Conservation (phyloP, 2,113 vertebrate species). For the Eidolon helvum region DNA sequence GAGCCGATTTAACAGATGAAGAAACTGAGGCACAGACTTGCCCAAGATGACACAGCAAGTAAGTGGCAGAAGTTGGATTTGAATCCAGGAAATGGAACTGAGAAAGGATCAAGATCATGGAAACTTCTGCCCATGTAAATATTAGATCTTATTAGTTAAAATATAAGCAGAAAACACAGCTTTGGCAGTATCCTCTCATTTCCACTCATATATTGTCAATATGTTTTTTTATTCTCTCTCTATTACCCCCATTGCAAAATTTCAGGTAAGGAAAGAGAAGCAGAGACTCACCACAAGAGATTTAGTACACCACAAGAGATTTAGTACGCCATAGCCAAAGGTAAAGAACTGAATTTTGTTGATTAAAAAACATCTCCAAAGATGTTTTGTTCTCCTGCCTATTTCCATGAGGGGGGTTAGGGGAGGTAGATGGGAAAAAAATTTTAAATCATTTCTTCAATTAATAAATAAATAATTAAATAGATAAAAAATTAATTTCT, state of each 20-base stretch:
- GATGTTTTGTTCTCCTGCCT: background rate
- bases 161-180: background rate
- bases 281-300: too few species aligned
- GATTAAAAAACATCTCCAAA: background rate
- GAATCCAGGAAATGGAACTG: background rate
- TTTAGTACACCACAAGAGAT: background rate
- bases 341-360: conserved; percentile 3
- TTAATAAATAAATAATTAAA: too few species aligned
- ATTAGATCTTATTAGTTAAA: background rate
- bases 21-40: background rate
- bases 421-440: too few species aligned
- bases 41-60: background rate
- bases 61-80: background rate
- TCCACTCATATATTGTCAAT: background rate
- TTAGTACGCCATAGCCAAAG: background rate
- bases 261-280: background rate
- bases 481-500: conserved; percentile 5
- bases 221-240: conserved; percentile 5
- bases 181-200: background rate
- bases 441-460: too few species aligned
- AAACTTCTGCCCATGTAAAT: background rate
- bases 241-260: background rate
- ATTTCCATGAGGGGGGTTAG: background rate
- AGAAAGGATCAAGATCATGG: background rate
- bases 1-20: background rate